These are phyloP conservation scores for Microplitis demolitor DNA, from an alignment of 1,140 invertebrate species.

Conservation along the genomic window DNA sequence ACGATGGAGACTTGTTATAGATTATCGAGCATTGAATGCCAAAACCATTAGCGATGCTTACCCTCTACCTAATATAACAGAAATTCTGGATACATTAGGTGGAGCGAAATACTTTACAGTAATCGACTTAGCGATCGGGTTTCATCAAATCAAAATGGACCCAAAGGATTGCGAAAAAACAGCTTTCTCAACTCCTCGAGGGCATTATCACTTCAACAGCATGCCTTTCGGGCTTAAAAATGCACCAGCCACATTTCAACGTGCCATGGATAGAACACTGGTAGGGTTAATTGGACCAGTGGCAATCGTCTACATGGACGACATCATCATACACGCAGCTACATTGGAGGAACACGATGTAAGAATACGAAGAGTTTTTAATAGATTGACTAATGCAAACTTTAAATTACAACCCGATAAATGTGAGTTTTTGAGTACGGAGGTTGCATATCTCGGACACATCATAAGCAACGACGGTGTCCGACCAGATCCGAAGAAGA, in stretches of 20 bases:
- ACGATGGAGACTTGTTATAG: not conserved
- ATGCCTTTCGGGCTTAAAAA: not conserved
- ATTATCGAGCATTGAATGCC: no score
- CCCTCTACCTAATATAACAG: no score
- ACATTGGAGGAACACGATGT: not conserved
- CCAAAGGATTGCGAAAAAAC: not conserved
- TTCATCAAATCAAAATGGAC: not conserved
- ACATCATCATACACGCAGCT: not conserved
- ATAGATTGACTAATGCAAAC: not conserved
- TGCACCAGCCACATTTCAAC: no score
- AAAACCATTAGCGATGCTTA: no score
- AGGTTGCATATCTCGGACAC: not conserved
- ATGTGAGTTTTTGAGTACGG: not conserved
- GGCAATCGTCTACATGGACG: not conserved
- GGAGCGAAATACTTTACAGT: not conserved
- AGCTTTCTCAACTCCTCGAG: not conserved
- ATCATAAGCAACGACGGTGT: not conserved
- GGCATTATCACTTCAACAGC: not conserved
- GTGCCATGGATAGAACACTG: not conserved
- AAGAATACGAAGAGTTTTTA: not conserved
- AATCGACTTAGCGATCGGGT: not conserved
- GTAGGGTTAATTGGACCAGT: not conserved
- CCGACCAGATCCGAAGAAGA: not conserved
- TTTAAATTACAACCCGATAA: no score
- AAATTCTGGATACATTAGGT: not conserved